Conservation (phyloP, 2,888 invertebrate species). For the Tenthredo notha region DNA sequence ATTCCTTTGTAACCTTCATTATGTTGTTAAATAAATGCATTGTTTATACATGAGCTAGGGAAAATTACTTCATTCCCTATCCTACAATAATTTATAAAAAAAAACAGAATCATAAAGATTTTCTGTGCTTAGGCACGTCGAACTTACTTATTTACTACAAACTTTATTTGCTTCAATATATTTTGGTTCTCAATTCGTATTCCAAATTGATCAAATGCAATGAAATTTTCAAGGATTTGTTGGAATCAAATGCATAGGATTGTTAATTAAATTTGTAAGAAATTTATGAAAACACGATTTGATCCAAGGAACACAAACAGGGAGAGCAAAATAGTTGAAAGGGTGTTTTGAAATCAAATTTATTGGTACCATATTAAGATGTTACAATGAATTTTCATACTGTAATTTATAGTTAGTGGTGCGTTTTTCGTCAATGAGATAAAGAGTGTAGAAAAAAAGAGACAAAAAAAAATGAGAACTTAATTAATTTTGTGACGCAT, state of each 20-base stretch:
- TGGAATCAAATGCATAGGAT: background rate
- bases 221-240: background rate
- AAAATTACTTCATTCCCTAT: background rate
- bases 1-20: constrained; percentile 70
- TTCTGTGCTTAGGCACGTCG: background rate
- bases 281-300: background rate
- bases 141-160: background rate
- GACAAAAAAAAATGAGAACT: constrained; percentile 57
- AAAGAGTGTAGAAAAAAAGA: background rate
- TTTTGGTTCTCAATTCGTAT: background rate
- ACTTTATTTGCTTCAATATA: background rate
- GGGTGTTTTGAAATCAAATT: constrained; percentile 70
- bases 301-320: background rate
- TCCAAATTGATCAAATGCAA: background rate
- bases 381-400: constrained; percentile 71
- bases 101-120: background rate
- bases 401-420: constrained; percentile 71
- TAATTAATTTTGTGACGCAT: constrained; percentile 45
- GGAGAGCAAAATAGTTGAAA: constrained; percentile 15
- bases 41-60: constrained; percentile 61
- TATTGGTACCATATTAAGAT: constrained; percentile 72
- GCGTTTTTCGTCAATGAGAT: constrained; percentile 65
- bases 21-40: constrained; percentile 70
- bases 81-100: background rate
- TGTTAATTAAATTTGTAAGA: background rate